Evolutionary conservation across 2,113 vertebrate species (phyloP).

Genomic region (Serinus canaria): DNA sequence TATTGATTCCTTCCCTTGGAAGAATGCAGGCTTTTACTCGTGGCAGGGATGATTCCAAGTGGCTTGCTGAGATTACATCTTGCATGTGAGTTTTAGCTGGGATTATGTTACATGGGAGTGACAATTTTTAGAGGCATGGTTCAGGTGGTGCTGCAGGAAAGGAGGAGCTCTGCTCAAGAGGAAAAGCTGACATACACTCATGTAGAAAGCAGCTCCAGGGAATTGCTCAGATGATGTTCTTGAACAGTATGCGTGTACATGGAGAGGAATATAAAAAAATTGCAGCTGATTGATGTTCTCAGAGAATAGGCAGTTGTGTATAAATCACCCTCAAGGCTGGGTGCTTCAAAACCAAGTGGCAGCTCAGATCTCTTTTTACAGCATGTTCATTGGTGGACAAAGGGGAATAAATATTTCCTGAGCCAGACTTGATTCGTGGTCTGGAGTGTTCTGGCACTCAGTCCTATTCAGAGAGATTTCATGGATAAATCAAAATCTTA

Average conservation of each 20-base stretch:
- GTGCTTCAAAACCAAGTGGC: not conserved
- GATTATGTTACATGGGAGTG: constrained; percentile 61
- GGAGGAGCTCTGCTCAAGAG: constrained; percentile 28
- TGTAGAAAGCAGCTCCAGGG: not conserved
- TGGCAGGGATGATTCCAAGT: constrained; percentile 72
- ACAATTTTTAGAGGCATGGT: constrained; percentile 61
- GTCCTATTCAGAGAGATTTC: not conserved
- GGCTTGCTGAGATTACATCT: constrained; percentile 74
- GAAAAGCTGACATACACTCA: not conserved
- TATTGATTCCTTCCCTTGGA: constrained; percentile 69
- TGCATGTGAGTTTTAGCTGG: constrained; percentile 64
- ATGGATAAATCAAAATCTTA: not conserved
- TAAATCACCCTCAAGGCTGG: not conserved
- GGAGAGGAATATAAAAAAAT: not conserved
- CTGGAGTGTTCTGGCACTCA: not conserved
- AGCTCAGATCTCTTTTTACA: not conserved
- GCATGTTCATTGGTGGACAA: not conserved
- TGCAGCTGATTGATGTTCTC: not conserved
- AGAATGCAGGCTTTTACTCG: constrained; percentile 71
- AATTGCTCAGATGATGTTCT: not conserved
- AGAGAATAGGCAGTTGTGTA: not conserved
- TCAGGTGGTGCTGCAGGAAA: constrained; percentile 41
- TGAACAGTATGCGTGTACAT: not conserved
- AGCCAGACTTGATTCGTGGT: not conserved
- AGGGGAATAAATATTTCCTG: not conserved